phyloP scores from a whole-genome alignment of 2,113 vertebrate species.

The Microtus ochrogaster region DNA sequence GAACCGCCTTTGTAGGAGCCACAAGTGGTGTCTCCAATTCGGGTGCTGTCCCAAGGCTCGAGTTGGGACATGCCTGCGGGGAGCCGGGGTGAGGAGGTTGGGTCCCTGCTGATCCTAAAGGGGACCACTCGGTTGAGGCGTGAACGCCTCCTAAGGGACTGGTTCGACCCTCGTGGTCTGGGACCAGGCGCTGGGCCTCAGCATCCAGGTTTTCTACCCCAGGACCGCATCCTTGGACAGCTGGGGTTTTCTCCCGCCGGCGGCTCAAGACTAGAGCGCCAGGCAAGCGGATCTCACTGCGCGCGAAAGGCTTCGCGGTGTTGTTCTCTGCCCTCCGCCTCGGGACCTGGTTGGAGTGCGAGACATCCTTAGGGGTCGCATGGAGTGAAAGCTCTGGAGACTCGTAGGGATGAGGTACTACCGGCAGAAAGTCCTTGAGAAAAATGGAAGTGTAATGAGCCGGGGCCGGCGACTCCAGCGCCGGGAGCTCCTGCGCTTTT shows the following conservation, averaged over 20 bases:
- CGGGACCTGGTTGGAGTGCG: conserved; percentile 44
- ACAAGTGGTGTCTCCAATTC: not conserved
- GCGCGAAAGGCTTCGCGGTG: conserved; percentile 79
- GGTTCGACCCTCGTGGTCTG: not conserved
- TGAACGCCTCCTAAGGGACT: conserved; percentile 59
- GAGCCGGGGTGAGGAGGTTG: not conserved
- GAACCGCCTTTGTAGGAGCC: not conserved
- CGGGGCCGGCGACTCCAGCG: conserved; percentile 2
- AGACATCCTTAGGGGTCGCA: not conserved
- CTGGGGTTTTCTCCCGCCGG: not conserved
- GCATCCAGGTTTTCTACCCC: not conserved
- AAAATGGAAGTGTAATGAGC: conserved; percentile 84
- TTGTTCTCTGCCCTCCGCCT: conserved; percentile 77
- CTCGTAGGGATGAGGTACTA: conserved; percentile 77
- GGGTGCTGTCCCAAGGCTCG: not conserved
- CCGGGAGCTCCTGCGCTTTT: not conserved
- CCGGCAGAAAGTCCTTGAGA: conserved; percentile 77
- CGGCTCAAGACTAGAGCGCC: conserved; percentile 49
- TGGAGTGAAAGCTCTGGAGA: conserved; percentile 34
- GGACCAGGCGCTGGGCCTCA: not conserved
- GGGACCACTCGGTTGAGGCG: not conserved
- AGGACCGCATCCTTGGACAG: not conserved
- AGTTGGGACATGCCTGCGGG: conserved; percentile 23
- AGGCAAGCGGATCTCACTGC: conserved; percentile 80
- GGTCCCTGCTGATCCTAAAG: not conserved